These are phyloP conservation scores for Megaceryle alcyon DNA, from an alignment of 2,797 vertebrate genomes.

Conservation along the genomic window DNA sequence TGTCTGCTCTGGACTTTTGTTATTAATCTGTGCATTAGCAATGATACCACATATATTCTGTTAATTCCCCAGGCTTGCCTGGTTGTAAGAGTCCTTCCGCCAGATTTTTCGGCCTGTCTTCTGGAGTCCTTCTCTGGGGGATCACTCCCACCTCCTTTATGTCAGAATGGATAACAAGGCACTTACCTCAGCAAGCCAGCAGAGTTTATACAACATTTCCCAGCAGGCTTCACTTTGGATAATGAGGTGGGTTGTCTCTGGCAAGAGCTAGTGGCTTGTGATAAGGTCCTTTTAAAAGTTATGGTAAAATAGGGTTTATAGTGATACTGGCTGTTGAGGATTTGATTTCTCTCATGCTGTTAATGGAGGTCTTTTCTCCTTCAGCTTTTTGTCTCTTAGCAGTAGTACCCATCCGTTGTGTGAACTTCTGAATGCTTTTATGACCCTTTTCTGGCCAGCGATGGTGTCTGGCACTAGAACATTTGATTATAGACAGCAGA, in stretches of 20 bases:
- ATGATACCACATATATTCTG: constrained; percentile 1
- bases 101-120: constrained; percentile 18
- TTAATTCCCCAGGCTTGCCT: constrained; percentile 6
- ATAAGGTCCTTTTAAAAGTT: not conserved
- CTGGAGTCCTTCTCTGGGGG: not conserved
- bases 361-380: not conserved
- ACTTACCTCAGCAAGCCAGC: constrained; percentile 37
- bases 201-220: not conserved
- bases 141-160: constrained; percentile 36
- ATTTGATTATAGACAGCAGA: not conserved
- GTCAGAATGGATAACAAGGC: constrained; percentile 43
- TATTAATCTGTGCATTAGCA: not conserved
- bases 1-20: not conserved
- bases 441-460: not conserved
- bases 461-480: not conserved
- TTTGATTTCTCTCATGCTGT: not conserved
- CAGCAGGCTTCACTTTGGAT: not conserved
- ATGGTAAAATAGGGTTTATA: not conserved
- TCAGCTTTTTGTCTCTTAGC: not conserved
- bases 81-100: not conserved
- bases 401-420: not conserved
- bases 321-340: not conserved
- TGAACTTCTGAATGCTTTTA: not conserved
- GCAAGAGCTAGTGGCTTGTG: not conserved
- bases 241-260: not conserved